Base-by-base conservation (phyloP, 2,113 vertebrate genomes). In the Ammodytes marinus region DNA sequence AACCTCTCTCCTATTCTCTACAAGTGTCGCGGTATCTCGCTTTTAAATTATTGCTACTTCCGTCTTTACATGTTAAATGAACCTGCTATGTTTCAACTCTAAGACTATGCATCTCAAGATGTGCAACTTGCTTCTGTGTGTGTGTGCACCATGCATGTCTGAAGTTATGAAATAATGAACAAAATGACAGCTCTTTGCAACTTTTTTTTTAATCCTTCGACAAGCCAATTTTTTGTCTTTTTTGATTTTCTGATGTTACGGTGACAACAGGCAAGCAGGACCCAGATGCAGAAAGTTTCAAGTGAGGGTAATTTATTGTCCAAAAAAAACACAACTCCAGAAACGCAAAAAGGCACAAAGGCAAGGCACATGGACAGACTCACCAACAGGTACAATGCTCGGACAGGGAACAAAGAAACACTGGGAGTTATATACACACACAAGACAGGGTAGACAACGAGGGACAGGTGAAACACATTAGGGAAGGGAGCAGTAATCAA, bases 31-130 rank as follows among this genome's bases (percentile, higher is more conserved):
- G 11, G 52, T 58, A 37, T 35, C 3, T 49, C 46, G 47, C 60
- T 59, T 81, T 84, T 74, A 74, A 55, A 61, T 57, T 40, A 59
- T 52, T 77, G 64, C 49, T 45, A 11, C 80, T 67, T 74, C 49
- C 27, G 47, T 77, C 54, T 17, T 55, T 43, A n/a, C 40, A 59
- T 73, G 63, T 77, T 79, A 54, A 27, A 63, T n/a, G 14, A 76
- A 59, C 66, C 42, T 46, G 17, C 68, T 64, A 40, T 53, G 19
- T 65, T 80, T 79, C 69, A 70, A 68, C 70, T 59, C 14, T n/a
- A 61, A 61, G 45, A 74, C 80, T 61, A 69, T 59, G 5, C 49
- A 47, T 77, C 64, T 76, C 39, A 75, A 74, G 8, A 77, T 80
- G 53, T 82, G 69, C 39, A 74, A 35, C 79, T 55, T 64, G 45